Evolutionary conservation across 1,140 invertebrate species (phyloP).

Genomic region (Neodiprion lecontei): DNA sequence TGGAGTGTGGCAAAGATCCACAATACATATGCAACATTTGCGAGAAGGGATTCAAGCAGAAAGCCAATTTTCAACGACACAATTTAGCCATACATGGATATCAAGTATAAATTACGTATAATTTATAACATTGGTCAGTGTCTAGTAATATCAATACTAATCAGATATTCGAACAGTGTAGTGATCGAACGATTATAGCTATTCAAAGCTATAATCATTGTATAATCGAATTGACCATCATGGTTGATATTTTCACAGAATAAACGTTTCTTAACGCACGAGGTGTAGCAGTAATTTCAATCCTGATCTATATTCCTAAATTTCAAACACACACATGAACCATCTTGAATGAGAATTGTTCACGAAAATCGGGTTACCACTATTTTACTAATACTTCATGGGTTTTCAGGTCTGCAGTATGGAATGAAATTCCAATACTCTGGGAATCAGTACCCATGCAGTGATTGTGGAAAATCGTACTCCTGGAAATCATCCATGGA

Average conservation of each 20-base stretch:
- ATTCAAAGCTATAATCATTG: no score
- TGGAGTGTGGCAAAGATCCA: slow-evolving; percentile 47
- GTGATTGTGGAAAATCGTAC: slow-evolving; percentile 20
- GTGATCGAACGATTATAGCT: background rate
- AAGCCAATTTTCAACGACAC: slow-evolving; percentile 48
- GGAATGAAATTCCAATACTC: background rate
- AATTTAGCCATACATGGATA: slow-evolving; percentile 37
- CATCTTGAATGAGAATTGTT: no score
- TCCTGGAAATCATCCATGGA: slow-evolving; percentile 46
- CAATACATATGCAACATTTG: slow-evolving; percentile 46
- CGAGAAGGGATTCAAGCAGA: slow-evolving; percentile 46
- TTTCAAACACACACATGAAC: no score
- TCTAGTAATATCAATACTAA: no score
- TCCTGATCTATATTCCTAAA: no score
- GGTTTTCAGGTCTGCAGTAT: background rate
- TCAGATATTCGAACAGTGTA: no score
- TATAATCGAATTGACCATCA: no score
- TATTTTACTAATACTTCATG: no score
- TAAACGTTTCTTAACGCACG: no score
- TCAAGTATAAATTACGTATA: slow-evolving; percentile 28
- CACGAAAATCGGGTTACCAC: no score
- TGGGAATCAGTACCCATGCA: slow-evolving; percentile 3
- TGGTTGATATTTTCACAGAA: no score
- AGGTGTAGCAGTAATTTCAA: no score
- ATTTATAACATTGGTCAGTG: background rate